phyloP scores from a whole-genome alignment of 2,888 invertebrate species.

The Bruchidius siliquastri region DNA sequence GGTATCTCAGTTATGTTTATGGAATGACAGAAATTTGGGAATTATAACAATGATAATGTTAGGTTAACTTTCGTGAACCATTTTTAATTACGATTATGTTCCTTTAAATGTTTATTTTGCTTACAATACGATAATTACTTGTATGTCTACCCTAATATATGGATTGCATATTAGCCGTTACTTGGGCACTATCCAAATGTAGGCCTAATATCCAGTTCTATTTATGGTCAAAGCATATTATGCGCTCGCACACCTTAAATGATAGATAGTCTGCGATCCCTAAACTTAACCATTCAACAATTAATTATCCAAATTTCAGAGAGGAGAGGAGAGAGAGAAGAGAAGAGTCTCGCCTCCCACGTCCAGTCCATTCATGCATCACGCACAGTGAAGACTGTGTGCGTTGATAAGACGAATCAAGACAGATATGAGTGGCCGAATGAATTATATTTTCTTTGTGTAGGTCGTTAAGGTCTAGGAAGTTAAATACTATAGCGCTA shows the following conservation, averaged over 20 bases:
- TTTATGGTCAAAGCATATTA: neutral
- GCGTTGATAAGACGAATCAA: neutral
- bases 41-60: too few relatives aligned
- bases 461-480: neutral
- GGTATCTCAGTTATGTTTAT: too few relatives aligned
- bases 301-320: neutral
- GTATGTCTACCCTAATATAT: too few relatives aligned
- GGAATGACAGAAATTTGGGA: too few relatives aligned
- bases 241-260: neutral
- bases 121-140: too few relatives aligned
- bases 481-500: neutral
- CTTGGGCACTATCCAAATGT: too few relatives aligned
- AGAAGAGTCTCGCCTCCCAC: neutral
- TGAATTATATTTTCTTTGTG: neutral
- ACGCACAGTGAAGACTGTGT: neutral
- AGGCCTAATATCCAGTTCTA: neutral
- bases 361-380: neutral
- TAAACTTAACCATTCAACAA: neutral
- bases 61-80: too few relatives aligned
- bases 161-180: too few relatives aligned
- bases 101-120: too few relatives aligned
- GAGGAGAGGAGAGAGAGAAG: neutral
- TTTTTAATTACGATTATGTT: too few relatives aligned
- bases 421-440: neutral
- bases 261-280: neutral